Percentiles rank a stretch among this genome's conserved stretches.
phyloP scores from a whole-genome alignment of 2,888 invertebrate genomes.

The Scaeva pyrastri region DNA sequence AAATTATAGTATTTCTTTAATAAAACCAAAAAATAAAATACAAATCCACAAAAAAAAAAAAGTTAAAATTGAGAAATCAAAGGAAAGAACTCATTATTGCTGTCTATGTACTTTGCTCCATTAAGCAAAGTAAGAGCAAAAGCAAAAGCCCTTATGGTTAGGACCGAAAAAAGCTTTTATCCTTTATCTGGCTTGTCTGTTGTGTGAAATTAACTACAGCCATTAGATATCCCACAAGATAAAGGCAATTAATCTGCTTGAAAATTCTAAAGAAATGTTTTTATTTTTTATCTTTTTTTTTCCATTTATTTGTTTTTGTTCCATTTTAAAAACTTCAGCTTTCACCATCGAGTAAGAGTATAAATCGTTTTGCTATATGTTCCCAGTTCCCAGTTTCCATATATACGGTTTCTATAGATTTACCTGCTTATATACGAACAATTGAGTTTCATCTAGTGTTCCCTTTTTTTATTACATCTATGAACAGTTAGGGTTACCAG shows the following conservation, averaged over 20 bases:
- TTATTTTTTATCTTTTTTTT: background rate
- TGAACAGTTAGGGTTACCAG: too few species aligned
- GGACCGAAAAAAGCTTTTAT: conserved; percentile 1
- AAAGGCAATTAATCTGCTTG: conserved; percentile 47
- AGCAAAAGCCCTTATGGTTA: background rate
- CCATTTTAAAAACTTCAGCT: background rate
- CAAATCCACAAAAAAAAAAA: background rate
- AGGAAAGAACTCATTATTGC: conserved; percentile 31
- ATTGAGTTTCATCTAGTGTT: too few species aligned
- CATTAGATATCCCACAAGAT: conserved; percentile 39
- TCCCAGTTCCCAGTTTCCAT: background rate
- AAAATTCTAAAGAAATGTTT: conserved; percentile 30
- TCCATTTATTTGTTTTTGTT: background rate
- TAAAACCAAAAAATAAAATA: too few species aligned
- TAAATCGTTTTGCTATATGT: conserved; percentile 2
- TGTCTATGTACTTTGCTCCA: conserved; percentile 37
- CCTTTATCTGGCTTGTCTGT: conserved; percentile 31
- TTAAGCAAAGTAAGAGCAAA: conserved; percentile 20
- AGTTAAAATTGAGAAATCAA: conserved; percentile 25
- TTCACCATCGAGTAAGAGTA: background rate
- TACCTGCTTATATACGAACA: too few species aligned
- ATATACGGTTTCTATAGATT: background rate
- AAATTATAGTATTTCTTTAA: too few species aligned
- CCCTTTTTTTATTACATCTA: too few species aligned
- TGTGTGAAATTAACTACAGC: conserved; percentile 45